phyloP scores from a whole-genome alignment of 2,797 vertebrate genomes.

The Ispidina picta region DNA sequence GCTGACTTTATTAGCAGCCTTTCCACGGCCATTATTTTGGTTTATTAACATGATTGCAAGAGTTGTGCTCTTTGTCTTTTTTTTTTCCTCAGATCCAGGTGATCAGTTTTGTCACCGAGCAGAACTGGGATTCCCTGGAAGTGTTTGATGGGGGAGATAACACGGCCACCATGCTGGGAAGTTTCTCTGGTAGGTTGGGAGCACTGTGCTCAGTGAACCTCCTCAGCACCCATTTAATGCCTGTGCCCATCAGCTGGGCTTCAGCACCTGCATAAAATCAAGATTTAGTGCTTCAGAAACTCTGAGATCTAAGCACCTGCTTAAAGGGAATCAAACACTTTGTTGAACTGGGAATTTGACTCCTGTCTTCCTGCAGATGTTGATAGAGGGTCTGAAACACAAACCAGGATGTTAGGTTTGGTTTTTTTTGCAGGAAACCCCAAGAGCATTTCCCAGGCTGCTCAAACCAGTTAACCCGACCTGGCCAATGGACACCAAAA shows the following conservation, averaged over 20 bases:
- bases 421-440: fast-evolving
- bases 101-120: constrained; percentile 97
- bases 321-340: neutral
- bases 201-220: fast-evolving
- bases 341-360: neutral
- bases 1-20: neutral
- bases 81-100: constrained; percentile 89
- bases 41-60: neutral
- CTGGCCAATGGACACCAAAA: neutral
- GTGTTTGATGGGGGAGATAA: constrained; percentile 97
- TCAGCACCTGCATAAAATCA: neutral
- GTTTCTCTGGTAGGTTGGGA: constrained; percentile 90
- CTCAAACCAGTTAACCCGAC: neutral
- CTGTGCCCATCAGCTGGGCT: neutral
- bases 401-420: neutral
- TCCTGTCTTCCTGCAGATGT: neutral
- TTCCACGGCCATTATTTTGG: fast-evolving
- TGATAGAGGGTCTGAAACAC: neutral
- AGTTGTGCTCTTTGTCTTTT: neutral
- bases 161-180: constrained; percentile 95
- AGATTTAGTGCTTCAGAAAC: neutral
- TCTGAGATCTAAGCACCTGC: neutral
- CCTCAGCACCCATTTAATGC: fast-evolving
- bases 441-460: neutral
- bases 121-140: constrained; percentile 99